Percentiles rank a stretch among this genome's conserved stretches.
These are phyloP conservation scores for Oreocharis arfaki DNA, from an alignment of 2,113 vertebrate genomes.

Conservation along the genomic window DNA sequence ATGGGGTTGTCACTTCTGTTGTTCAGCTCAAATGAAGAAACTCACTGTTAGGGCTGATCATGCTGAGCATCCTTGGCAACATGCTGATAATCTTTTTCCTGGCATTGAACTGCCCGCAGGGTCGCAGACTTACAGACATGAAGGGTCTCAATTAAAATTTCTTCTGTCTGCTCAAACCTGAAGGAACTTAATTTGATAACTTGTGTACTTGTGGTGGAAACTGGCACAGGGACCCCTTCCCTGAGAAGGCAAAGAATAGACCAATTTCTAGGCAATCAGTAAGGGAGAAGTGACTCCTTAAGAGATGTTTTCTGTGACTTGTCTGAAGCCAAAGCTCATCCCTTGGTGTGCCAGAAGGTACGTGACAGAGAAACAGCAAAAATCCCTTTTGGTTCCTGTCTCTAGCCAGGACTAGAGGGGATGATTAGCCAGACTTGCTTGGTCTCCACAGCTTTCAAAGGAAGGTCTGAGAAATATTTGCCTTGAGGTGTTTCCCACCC, in stretches of 20 bases:
- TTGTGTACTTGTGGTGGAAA: background rate
- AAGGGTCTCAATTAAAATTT: background rate
- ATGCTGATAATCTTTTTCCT: background rate
- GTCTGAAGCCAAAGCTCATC: background rate
- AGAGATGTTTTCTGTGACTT: background rate
- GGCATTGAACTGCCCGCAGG: background rate
- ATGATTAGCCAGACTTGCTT: rapidly evolving
- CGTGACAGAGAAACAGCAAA: background rate
- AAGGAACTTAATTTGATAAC: background rate
- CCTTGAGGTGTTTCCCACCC: background rate
- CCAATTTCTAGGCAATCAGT: background rate
- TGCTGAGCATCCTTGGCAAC: background rate
- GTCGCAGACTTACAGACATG: background rate
- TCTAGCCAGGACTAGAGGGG: background rate
- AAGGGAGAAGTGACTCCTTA: background rate
- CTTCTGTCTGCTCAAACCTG: background rate
- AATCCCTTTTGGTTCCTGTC: background rate
- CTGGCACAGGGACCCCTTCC: background rate
- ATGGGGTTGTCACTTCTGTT: background rate
- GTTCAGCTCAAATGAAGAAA: background rate
- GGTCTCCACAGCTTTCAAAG: background rate
- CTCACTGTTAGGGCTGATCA: background rate
- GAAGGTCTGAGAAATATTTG: background rate
- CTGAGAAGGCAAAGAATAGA: background rate
- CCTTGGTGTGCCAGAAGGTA: background rate